Evolutionary conservation across 2,888 invertebrate species (phyloP), one percentile per base, ranked within the genome.

Genomic region (Meloe dianella): DNA sequence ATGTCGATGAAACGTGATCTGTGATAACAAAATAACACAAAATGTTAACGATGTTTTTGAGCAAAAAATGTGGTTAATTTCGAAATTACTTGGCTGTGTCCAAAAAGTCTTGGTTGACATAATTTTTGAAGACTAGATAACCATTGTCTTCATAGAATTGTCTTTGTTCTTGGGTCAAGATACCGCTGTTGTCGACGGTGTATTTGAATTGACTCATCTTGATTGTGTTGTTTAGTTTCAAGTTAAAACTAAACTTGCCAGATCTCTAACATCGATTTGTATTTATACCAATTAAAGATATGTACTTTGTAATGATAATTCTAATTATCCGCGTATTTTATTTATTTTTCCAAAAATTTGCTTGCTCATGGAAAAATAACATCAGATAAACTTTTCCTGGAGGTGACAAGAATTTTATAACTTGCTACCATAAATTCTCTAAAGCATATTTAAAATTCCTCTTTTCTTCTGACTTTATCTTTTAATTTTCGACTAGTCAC

Each of bases 91-190:
- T 47, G 20, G 47, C 47, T 20, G 2, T 20, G 10, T 47, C 47
- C 2, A 95, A 78, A 9, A 91, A 82, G 17, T 88, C 82, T 73
- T 88, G 85, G 12, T 89, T 86, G 17, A 95, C 87, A 17, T 94
- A 83, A 60, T 89, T 88, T 64, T 88, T 90, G 60, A 95, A 86
- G 1, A 95, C 86, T 17, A 96, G 77, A 79, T 87, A 96, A 1
- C 95, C 95, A 86, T 95, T 92, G 60, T 89, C 87, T 73, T 93
- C 91, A 78, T 94, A 96, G 80, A 92, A 94, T 63, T 85, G 78
- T 32, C 89, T 82, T 80, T 95, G 91, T 38, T 87, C 87, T 0
- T 81, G 75, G 17, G 65, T 60, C 9, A 68, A 29, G 20, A 65
- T 29, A 20, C 68, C 68, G 17, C 24, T 22, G 12, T 24, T 24